Evolutionary conservation across 2,797 vertebrate genomes (phyloP), one percentile per base, ranked within the genome.

Genomic region (Melopsittacus undulatus): DNA sequence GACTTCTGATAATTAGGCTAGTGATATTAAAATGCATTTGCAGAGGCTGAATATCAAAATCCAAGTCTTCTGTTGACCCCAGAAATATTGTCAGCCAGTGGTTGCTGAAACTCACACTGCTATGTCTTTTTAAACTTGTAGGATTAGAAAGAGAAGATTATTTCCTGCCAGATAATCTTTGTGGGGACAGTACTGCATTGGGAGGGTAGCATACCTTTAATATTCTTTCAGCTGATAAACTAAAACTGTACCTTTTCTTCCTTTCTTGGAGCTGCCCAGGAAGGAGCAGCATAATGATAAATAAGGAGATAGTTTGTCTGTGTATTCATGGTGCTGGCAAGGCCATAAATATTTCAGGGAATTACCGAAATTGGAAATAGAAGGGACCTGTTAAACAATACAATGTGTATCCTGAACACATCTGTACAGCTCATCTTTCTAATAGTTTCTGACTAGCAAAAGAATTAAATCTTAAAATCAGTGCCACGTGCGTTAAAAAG

Each of bases 291-390:
- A 42, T 49, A 42, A 86, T 69, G 54, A 64, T 43, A 80, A 38
- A 56, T 74, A 2, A 81, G 76, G 64, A 73, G 72, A 46, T 45
- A 87, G 83, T 13, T 36, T 17, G 56, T 83, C 74, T 36, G 46
- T 92, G 74, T 85, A 13, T 83, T 85, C 72, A 12, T 91, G 74
- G n/a, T 87, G 59, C 75, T 93, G 75, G 78, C 84, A 93, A 94
- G 75, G 87, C 82, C 78, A 75, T 89, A 64, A 94, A 94, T 95
- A 85, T 61, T 94, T 77, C 78, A 92, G 72, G 34, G 72, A 59
- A 77, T 92, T 92, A 48, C 61, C 85, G 87, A 91, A 83, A 96
- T 87, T 61, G 69, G 64, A 94, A 89, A 52, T 87, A 73, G 81
- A 79, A 73, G 68, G 74, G 42, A 54, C 15, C 27, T 66, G 63